Percentiles rank a stretch among this genome's conserved stretches.
Conservation (phyloP, 2,888 invertebrate species). For the Acrobasis suavella region DNA sequence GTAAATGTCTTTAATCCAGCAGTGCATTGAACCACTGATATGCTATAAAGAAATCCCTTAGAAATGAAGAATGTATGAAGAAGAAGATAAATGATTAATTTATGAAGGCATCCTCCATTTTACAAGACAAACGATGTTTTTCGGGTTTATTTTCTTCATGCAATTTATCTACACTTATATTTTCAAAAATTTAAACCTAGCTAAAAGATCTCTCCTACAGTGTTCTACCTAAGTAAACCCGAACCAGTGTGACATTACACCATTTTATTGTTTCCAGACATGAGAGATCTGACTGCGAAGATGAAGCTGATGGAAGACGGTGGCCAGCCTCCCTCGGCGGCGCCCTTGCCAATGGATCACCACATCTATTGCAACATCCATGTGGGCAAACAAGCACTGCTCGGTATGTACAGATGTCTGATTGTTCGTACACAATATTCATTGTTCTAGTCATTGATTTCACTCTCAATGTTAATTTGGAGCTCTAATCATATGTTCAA, state of each 20-base stretch:
- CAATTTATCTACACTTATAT: too few species aligned
- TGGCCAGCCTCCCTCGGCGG: constrained; percentile 60
- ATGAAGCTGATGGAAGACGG: constrained; percentile 85
- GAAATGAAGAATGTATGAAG: too few species aligned
- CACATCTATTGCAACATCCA: constrained; percentile 78
- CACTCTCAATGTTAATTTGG: neutral
- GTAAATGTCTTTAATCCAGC: too few species aligned
- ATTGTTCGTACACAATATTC: neutral
- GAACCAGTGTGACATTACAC: neutral
- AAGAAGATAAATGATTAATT: too few species aligned
- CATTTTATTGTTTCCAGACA: constrained; percentile 77
- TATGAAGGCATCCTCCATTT: too few species aligned
- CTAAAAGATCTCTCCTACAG: neutral
- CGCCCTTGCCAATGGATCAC: constrained; percentile 64
- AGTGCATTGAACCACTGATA: too few species aligned
- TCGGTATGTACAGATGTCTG: constrained; percentile 53
- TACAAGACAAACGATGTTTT: too few species aligned
- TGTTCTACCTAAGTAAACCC: neutral
- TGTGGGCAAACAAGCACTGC: constrained; percentile 65
- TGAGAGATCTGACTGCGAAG: constrained; percentile 87
- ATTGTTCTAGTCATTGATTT: neutral
- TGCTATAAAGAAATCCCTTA: too few species aligned
- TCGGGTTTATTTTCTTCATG: too few species aligned
- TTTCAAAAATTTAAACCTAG: too few species aligned
- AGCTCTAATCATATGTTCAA: neutral